Conservation (phyloP, 2,888 invertebrate genomes). For the Amphipyra berbera region DNA sequence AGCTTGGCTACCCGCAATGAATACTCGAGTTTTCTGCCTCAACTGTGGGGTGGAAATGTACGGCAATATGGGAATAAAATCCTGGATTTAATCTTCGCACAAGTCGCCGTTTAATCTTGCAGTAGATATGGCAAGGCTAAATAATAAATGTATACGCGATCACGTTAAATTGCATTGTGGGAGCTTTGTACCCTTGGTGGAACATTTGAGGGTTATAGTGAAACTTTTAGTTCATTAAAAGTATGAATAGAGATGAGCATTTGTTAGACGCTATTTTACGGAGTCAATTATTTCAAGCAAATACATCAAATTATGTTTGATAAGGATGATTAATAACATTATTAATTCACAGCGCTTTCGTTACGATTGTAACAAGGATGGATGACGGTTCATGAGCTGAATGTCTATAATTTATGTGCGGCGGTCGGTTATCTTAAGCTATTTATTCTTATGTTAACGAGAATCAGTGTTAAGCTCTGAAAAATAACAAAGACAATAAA, state of each 20-base stretch:
- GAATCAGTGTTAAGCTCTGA: constrained; percentile 10
- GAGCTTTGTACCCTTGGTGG: constrained; percentile 51
- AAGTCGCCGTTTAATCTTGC: constrained; percentile 87
- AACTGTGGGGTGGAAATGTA: constrained; percentile 83
- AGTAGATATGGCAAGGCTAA: constrained; percentile 84
- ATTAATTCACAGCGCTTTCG: constrained; percentile 43
- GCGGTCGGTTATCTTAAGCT: constrained; percentile 23
- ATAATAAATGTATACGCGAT: constrained; percentile 87
- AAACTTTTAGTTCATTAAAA: constrained; percentile 20
- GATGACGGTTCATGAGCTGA: constrained; percentile 33
- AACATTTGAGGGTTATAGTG: constrained; percentile 51
- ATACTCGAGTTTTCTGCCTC: constrained; percentile 86
- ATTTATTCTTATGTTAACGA: constrained; percentile 24
- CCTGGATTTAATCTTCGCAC: constrained; percentile 87
- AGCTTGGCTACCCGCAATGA: constrained; percentile 85
- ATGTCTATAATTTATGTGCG: constrained; percentile 43
- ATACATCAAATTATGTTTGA: constrained; percentile 44
- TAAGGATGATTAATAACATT: constrained; percentile 46
- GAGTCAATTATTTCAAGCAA: constrained; percentile 29
- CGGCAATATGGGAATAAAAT: constrained; percentile 87
- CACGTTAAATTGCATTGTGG: constrained; percentile 82
- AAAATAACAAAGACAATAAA: constrained; percentile 2
- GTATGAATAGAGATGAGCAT: constrained; percentile 21
- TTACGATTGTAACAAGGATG: constrained; percentile 37
- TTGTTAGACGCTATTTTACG: constrained; percentile 27